phyloP scores from a whole-genome alignment of 1,140 invertebrate species.

The Ephestia elutella region DNA sequence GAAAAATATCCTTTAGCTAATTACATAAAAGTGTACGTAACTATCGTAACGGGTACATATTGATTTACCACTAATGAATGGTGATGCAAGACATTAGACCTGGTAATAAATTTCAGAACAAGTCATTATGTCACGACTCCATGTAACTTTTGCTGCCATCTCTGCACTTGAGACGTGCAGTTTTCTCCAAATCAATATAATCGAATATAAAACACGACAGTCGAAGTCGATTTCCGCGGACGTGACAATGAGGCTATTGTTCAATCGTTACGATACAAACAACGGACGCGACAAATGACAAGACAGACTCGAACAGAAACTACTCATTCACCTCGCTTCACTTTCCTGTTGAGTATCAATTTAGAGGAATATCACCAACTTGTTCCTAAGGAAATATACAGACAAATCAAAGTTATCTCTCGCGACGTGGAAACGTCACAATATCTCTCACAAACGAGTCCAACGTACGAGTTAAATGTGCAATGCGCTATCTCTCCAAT shows the following conservation, averaged over 20 bases:
- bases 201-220: conserved; percentile 27
- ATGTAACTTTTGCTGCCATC: not conserved
- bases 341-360: not conserved
- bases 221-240: conserved; percentile 31
- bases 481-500: conserved; percentile 19
- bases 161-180: conserved; percentile 15
- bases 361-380: not conserved
- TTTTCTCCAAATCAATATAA: conserved; percentile 41
- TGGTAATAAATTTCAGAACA: not conserved
- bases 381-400: not conserved
- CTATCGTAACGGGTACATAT: conserved; percentile 14
- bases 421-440: not conserved
- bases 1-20: not conserved
- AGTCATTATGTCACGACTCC: conserved; percentile 31
- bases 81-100: conserved; percentile 11
- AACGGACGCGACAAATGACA: not conserved
- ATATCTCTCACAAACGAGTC: conserved; percentile 5
- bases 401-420: not conserved
- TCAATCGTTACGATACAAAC: conserved; percentile 7
- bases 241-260: conserved; percentile 52
- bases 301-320: not conserved
- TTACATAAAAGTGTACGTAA: conserved; percentile 16
- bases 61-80: conserved; percentile 11
- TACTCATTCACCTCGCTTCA: not conserved
- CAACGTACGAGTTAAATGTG: conserved; percentile 4